Evolutionary conservation across 1,140 invertebrate genomes (phyloP).

Genomic region (Xylocopa sonorina): DNA sequence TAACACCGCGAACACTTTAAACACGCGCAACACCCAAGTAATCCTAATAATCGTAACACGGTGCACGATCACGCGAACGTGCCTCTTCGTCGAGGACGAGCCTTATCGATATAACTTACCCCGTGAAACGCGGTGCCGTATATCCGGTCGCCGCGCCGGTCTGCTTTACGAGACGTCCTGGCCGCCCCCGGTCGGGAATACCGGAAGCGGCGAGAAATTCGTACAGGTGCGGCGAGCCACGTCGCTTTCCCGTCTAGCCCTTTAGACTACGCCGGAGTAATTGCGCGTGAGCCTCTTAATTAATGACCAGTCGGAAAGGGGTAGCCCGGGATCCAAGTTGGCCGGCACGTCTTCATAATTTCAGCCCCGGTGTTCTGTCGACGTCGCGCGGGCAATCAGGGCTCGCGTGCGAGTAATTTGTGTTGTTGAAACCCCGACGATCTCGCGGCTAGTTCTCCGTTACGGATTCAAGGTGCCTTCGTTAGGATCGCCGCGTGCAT

Average conservation of each 20-base stretch:
- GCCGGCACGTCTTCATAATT: constrained; percentile 37
- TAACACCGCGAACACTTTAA: no score
- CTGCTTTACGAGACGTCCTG: not conserved
- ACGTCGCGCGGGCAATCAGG: constrained; percentile 21
- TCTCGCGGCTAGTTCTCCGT: not conserved
- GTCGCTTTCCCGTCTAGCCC: not conserved
- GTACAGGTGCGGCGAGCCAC: not conserved
- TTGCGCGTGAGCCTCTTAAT: constrained; percentile 35
- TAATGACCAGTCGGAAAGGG: constrained; percentile 26
- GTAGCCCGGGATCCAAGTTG: constrained; percentile 14
- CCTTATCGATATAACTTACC: not conserved
- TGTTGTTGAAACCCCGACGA: not conserved
- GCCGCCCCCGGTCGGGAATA: not conserved
- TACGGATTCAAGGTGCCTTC: not conserved
- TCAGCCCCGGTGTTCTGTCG: not conserved
- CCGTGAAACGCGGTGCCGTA: constrained; percentile 1
- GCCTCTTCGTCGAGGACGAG: not conserved
- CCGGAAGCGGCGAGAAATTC: constrained; percentile 10
- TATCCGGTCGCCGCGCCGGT: not conserved
- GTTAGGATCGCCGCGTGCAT: no score
- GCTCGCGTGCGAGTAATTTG: constrained; percentile 33
- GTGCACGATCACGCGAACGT: not conserved
- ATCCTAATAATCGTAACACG: constrained; percentile 1
- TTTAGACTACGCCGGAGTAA: constrained; percentile 9
- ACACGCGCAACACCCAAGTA: no score